Evolutionary conservation across 2,113 vertebrate genomes (phyloP).

Genomic region (Hoplias malabaricus): DNA sequence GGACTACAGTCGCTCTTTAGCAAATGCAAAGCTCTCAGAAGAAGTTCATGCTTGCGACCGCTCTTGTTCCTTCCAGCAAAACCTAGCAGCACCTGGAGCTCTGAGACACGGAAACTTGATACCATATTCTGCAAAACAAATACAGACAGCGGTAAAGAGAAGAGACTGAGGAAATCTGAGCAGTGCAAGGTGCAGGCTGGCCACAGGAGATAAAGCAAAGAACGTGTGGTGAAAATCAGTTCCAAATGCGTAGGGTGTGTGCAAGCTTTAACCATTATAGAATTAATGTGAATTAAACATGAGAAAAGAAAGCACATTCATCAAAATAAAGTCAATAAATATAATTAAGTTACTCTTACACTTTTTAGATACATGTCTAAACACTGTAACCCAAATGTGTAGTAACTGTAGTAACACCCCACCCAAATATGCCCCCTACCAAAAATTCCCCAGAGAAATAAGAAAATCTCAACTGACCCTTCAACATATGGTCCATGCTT

Average conservation of each 20-base stretch:
- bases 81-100: conserved; percentile 84
- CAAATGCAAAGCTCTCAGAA: conserved; percentile 83
- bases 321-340: no score
- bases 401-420: conserved; percentile 27
- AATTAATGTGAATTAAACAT: background rate
- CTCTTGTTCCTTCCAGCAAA: conserved; percentile 88
- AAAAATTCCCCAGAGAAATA: conserved; percentile 46
- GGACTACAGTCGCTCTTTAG: conserved; percentile 84
- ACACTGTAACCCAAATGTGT: background rate
- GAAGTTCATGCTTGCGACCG: conserved; percentile 85
- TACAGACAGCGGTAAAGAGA: conserved; percentile 15
- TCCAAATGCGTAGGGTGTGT: background rate
- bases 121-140: conserved; percentile 81
- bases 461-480: conserved; percentile 58
- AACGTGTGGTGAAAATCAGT: background rate
- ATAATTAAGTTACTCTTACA: no score
- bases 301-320: background rate
- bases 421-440: conserved; percentile 33
- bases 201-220: background rate
- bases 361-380: conserved; percentile 7
- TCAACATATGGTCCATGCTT: conserved; percentile 57
- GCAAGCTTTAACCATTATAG: background rate
- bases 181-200: background rate
- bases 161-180: background rate
- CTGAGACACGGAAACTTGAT: conserved; percentile 87